Conservation (phyloP, 2,888 invertebrate genomes). For the Tetropium fuscum region DNA sequence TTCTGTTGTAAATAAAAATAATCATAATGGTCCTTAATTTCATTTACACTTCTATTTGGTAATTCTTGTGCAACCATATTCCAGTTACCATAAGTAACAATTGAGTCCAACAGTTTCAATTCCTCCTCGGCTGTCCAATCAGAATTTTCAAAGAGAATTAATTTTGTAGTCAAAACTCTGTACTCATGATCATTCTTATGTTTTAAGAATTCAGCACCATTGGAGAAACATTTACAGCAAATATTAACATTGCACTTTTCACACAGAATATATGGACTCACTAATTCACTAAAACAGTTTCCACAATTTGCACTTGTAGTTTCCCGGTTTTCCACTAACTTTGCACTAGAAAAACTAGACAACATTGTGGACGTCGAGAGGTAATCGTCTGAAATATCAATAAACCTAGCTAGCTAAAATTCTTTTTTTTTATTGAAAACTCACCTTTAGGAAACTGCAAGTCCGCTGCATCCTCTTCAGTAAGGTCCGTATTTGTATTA, state of each 20-base stretch:
- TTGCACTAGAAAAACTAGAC: slow-evolving; percentile 34
- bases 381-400: slow-evolving; percentile 49
- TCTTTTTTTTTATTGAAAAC: slow-evolving; percentile 22
- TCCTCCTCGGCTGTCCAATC: slow-evolving; percentile 89
- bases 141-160: slow-evolving; percentile 78
- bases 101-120: slow-evolving; percentile 75
- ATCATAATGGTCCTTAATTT: slow-evolving; percentile 85
- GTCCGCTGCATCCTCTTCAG: slow-evolving; percentile 97
- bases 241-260: slow-evolving; percentile 76
- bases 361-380: slow-evolving; percentile 35
- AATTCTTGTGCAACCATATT: slow-evolving; percentile 77
- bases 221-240: slow-evolving; percentile 84
- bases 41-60: slow-evolving; percentile 73
- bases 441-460: slow-evolving; percentile 97
- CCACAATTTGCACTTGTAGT: slow-evolving; percentile 50
- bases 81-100: slow-evolving; percentile 86
- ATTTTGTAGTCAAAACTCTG: slow-evolving; percentile 78
- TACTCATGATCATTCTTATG: slow-evolving; percentile 86
- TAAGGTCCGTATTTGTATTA: slow-evolving; percentile 63
- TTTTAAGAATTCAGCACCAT: slow-evolving; percentile 75
- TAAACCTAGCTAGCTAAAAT: slow-evolving; percentile 28
- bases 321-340: slow-evolving; percentile 42
- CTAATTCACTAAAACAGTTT: slow-evolving; percentile 69
- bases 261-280: slow-evolving; percentile 84
- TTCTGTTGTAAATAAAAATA: slow-evolving; percentile 81